phyloP scores from a whole-genome alignment of 2,113 vertebrate genomes.

The Acanthisitta chloris region DNA sequence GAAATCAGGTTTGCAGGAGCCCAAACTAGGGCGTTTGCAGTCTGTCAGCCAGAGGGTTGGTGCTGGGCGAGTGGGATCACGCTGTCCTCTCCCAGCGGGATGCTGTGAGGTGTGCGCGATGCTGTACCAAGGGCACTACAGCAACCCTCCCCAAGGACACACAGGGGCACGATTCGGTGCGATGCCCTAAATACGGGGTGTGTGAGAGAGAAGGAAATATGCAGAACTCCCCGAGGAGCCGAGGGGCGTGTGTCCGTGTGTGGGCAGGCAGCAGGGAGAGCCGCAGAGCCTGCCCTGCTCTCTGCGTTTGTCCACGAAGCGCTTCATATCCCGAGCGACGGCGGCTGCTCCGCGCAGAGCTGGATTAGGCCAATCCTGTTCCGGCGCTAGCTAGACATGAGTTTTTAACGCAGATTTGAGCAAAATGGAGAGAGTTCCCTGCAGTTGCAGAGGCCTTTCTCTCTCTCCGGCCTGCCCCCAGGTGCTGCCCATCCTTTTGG shows the following conservation, averaged over 20 bases:
- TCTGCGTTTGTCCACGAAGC: fast-evolving
- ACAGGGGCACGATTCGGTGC: neutral
- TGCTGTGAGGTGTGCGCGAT: fast-evolving
- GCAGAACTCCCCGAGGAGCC: fast-evolving
- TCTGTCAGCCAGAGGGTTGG: fast-evolving
- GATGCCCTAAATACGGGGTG: fast-evolving
- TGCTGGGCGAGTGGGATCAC: fast-evolving
- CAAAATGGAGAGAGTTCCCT: neutral
- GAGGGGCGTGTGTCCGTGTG: neutral
- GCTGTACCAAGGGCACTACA: neutral
- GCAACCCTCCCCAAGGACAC: neutral
- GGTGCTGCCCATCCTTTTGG: neutral
- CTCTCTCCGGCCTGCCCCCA: neutral
- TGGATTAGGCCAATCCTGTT: neutral
- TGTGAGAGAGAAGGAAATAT: fast-evolving
- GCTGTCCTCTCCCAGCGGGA: neutral
- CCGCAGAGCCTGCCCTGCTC: neutral
- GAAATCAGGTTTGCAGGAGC: fast-evolving
- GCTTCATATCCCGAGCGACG: neutral
- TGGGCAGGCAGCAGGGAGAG: neutral
- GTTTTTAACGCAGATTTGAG: neutral
- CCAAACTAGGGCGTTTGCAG: fast-evolving
- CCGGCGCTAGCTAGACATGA: neutral
- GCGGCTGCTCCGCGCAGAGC: neutral
- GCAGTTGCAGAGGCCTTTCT: neutral